Conservation (phyloP, 2,113 vertebrate species). For the Thomomys bottae region DNA sequence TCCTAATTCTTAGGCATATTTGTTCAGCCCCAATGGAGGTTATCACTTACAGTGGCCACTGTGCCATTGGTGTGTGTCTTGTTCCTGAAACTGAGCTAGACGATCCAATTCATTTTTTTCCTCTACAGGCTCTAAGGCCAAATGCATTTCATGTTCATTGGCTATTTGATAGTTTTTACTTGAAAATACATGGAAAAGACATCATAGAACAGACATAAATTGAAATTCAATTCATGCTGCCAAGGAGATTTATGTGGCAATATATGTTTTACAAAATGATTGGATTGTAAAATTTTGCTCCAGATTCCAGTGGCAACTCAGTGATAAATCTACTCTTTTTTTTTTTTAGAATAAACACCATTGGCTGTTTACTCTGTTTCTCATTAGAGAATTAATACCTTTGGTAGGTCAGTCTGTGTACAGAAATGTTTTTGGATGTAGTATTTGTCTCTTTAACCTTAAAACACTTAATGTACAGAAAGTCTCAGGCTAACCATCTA, state of each 20-base stretch:
- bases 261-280: conserved; percentile 18
- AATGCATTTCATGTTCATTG: not conserved
- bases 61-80: conserved; percentile 6
- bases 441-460: not conserved
- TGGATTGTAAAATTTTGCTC: not conserved
- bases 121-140: not conserved
- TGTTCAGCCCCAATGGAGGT: not conserved
- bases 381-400: not conserved
- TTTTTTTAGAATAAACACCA: too few species aligned
- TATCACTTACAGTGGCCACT: conserved; percentile 1
- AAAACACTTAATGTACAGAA: not conserved
- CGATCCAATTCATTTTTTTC: not conserved
- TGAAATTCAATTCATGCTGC: conserved; percentile 12
- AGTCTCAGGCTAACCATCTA: not conserved
- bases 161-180: conserved; percentile 22
- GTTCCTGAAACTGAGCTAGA: conserved; percentile 16
- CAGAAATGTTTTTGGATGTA: not conserved
- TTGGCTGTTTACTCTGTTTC: not conserved
- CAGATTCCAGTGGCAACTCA: conserved; percentile 37
- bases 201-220: not conserved
- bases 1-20: not conserved
- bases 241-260: not conserved
- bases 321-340: not conserved
- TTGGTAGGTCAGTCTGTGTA: not conserved
- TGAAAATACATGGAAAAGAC: not conserved